A percentile compares a stretch with the other conserved stretches of the same genome.
These are phyloP conservation scores for Silurus lanzhouensis DNA, from an alignment of 2,797 vertebrate genomes.

Conservation along the genomic window DNA sequence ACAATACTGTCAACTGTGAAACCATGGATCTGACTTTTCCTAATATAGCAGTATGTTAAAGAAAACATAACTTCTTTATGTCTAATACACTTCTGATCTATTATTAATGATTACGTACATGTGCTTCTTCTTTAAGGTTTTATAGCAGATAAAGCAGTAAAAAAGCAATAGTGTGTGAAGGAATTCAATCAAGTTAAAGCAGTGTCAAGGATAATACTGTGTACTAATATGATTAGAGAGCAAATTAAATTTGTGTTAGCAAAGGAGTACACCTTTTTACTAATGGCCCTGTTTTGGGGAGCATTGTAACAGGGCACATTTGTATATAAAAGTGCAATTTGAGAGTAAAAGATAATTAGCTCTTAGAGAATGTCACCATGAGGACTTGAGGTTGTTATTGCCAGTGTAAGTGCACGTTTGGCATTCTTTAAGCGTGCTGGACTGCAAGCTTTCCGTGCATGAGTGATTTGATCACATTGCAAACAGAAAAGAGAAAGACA, in stretches of 20 bases:
- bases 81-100: background rate
- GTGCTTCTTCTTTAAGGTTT: background rate
- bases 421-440: slow-evolving; percentile 65
- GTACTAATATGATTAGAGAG: background rate
- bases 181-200: slow-evolving; percentile 3
- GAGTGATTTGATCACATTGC: slow-evolving; percentile 76
- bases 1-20: background rate
- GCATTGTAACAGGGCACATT: background rate
- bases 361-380: slow-evolving; percentile 36
- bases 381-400: slow-evolving; percentile 18
- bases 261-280: background rate
- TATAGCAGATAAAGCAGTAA: slow-evolving; percentile 7
- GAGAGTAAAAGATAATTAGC: slow-evolving; percentile 20
- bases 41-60: background rate
- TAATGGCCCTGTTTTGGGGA: background rate
- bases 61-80: background rate
- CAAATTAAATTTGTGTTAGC: slow-evolving; percentile 8
- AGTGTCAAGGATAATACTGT: background rate
- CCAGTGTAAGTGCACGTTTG: slow-evolving; percentile 58
- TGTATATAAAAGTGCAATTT: background rate
- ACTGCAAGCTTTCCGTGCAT: slow-evolving; percentile 69
- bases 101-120: background rate
- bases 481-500: slow-evolving; percentile 67
- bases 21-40: slow-evolving; percentile 19
- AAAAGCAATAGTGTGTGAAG: background rate